Base-by-base conservation (phyloP, 2,113 vertebrate species). In the Aptenodytes patagonicus region DNA sequence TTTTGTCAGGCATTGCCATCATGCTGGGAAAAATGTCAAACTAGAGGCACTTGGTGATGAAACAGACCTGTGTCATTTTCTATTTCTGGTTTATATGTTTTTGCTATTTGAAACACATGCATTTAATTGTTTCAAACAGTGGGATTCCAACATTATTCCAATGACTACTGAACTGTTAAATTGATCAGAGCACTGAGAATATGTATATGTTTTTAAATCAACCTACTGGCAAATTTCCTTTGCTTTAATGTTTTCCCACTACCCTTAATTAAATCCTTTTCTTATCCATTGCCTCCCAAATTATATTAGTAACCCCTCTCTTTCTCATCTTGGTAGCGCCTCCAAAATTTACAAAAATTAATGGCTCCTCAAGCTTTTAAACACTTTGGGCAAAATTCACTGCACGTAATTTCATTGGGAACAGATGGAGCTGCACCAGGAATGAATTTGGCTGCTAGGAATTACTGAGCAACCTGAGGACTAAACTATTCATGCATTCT, bases 191-290 rank as follows among this genome's bases (percentile, higher is more conserved):
- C 58, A 18, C 78, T 80, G 87, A 95, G 84, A 86, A 96, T 92
- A 83, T 87, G 84, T 95, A 89, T 95, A 85, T 95, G 66, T 95
- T 95, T 91, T 95, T 96, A 97, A 91, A 95, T 87, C 91, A 91
- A 82, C 83, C 84, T 87, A 90, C 87, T 93, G 87, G 93, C 89
- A 87, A 92, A 80, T 77, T 85, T 87, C 42, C 40, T 90, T 80
- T 95, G 88, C 75, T 24, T 91, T 96, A 90, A 93, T 94, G 82
- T 55, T 61, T 89, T 75, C 89, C 66, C 81, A 91, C 96, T 96
- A 89, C 87, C 78, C 77, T 91, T 96, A 97, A 96, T 96, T 97
- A 95, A 94, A 94, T 93, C 54, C 54, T 93, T 95, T 95, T 89
- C 94, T 96, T 91, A 90, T 14, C 68, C 95, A 94, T 62, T 95